These are phyloP conservation scores for Drosophila arizonae DNA, from an alignment of 1,140 invertebrate species.

Conservation along the genomic window DNA sequence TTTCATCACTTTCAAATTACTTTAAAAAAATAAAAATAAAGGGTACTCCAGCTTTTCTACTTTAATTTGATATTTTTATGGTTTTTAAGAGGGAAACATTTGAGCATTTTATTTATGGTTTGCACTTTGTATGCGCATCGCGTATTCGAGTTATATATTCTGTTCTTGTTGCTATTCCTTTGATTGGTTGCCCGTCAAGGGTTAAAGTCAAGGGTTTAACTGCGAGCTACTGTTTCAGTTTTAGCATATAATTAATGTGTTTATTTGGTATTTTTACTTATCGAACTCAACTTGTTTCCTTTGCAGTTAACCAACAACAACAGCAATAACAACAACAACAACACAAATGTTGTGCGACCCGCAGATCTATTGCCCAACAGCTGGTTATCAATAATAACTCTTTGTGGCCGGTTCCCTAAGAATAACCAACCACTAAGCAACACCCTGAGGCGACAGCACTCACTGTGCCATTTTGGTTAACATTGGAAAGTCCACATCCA, in stretches of 20 bases:
- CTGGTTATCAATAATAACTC: conserved; percentile 50
- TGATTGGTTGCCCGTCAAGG: conserved; percentile 49
- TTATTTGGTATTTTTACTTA: conserved; percentile 35
- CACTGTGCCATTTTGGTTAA: conserved; percentile 57
- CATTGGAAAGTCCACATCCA: conserved; percentile 41
- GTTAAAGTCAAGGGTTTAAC: conserved; percentile 78
- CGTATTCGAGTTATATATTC: neutral
- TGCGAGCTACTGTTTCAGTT: conserved; percentile 40
- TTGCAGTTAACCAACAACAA: conserved; percentile 66
- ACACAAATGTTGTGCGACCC: conserved; percentile 74
- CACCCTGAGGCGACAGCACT: conserved; percentile 45
- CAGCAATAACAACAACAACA: conserved; percentile 18
- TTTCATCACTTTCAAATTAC: neutral
- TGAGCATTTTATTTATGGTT: conserved; percentile 64
- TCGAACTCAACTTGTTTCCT: conserved; percentile 27
- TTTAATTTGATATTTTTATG: neutral
- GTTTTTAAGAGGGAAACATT: conserved; percentile 2
- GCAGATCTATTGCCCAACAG: conserved; percentile 64
- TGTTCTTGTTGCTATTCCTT: conserved; percentile 36
- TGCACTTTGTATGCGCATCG: conserved; percentile 38
- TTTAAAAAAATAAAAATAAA: neutral
- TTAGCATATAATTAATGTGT: conserved; percentile 52
- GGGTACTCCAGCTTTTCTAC: neutral
- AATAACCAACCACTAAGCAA: conserved; percentile 61
- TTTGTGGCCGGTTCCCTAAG: conserved; percentile 48